Percentiles rank a stretch among this genome's conserved stretches.
Conservation (phyloP, 2,113 vertebrate species). For the Geococcyx californianus region DNA sequence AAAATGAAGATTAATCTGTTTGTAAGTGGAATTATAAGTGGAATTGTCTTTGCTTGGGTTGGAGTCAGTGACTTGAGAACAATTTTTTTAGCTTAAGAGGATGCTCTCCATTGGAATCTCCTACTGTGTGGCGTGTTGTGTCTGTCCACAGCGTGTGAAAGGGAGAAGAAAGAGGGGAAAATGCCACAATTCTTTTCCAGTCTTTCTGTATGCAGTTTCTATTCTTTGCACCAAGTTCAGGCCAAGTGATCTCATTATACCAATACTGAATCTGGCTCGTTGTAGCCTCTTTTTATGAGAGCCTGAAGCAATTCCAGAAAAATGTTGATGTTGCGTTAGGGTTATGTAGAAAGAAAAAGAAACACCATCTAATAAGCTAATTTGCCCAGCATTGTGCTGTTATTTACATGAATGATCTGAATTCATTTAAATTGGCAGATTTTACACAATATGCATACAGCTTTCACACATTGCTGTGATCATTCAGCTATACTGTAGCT, state of each 20-base stretch:
- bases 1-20: neutral
- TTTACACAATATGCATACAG: neutral
- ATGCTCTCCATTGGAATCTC: neutral
- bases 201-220: neutral
- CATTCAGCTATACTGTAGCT: neutral
- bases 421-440: neutral
- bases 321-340: neutral
- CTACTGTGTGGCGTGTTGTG: neutral
- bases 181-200: neutral
- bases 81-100: neutral
- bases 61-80: neutral
- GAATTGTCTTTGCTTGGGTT: neutral
- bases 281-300: neutral
- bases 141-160: neutral
- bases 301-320: conserved; percentile 31
- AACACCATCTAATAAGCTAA: neutral
- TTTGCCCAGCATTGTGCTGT: neutral
- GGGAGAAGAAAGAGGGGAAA: neutral
- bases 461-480: neutral
- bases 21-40: neutral
- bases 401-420: neutral
- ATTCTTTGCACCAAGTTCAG: neutral
- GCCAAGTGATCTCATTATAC: conserved; percentile 22
- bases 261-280: conserved; percentile 2
- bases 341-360: neutral